Percentiles rank a stretch among this genome's conserved stretches.
Conservation (phyloP, 1,140 invertebrate genomes). For the Cotesia glomerata region DNA sequence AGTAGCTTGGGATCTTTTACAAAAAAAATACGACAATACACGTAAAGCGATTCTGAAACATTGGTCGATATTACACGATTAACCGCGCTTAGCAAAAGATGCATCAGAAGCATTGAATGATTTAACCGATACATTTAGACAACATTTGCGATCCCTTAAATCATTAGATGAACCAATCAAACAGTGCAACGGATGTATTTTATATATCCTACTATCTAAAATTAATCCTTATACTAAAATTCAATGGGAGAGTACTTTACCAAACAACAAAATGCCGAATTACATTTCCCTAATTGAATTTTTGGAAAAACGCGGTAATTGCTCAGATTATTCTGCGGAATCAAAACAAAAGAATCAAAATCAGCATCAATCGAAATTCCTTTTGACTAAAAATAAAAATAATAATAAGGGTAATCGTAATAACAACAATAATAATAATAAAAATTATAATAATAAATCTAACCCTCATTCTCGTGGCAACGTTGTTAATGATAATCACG, state of each 20-base stretch:
- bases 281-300: conserved; percentile 15
- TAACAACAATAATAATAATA: too few relatives aligned
- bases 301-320: conserved; percentile 10
- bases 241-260: conserved; percentile 20
- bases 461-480: too few relatives aligned
- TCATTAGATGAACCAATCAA: conserved; percentile 23
- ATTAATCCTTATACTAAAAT: background rate
- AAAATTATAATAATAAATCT: too few relatives aligned
- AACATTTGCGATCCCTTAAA: conserved; percentile 34
- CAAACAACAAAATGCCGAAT: background rate
- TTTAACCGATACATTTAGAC: conserved; percentile 29
- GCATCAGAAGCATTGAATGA: conserved; percentile 27
- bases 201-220: conserved; percentile 26
- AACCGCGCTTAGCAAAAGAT: conserved; percentile 33
- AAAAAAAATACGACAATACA: conserved; percentile 51
- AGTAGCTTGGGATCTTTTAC: conserved; percentile 48
- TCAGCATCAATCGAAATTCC: too few relatives aligned
- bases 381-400: too few relatives aligned
- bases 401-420: too few relatives aligned
- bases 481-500: background rate
- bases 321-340: background rate
- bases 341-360: background rate
- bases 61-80: conserved; percentile 39
- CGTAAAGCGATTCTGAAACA: conserved; percentile 47
- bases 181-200: conserved; percentile 33